phyloP scores from a whole-genome alignment of 1,140 invertebrate genomes.

The Bombus huntii region DNA sequence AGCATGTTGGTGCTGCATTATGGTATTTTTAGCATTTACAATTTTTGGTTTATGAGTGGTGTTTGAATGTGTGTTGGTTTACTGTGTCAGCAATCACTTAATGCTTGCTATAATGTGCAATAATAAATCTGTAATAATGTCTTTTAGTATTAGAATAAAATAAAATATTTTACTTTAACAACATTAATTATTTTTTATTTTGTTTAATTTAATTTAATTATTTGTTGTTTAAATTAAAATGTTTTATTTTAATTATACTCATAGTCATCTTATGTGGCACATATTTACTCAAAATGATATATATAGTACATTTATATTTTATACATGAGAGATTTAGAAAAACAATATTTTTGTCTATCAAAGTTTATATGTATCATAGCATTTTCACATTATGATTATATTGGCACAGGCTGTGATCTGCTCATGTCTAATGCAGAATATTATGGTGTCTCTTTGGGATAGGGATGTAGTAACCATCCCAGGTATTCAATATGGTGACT shows the following conservation, averaged over 20 bases:
- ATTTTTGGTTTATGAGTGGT: constrained; percentile 31
- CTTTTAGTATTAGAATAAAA: constrained; percentile 3
- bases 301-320: not conserved
- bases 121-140: not conserved
- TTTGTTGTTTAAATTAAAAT: constrained; percentile 18
- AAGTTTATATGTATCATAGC: constrained; percentile 41
- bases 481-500: constrained; percentile 89
- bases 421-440: constrained; percentile 87
- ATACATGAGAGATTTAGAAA: constrained; percentile 23
- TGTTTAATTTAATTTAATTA: not conserved
- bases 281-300: not conserved
- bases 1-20: constrained; percentile 47
- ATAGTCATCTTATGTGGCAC: constrained; percentile 8
- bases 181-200: not conserved
- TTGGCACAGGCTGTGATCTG: constrained; percentile 87
- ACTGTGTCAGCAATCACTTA: constrained; percentile 17
- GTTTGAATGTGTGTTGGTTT: constrained; percentile 33
- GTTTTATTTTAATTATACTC: not conserved
- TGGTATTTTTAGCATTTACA: not conserved
- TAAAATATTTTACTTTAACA: not conserved
- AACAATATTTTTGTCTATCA: constrained; percentile 2
- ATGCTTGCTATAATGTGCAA: constrained; percentile 15
- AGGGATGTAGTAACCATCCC: constrained; percentile 90
- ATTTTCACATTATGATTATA: constrained; percentile 28
- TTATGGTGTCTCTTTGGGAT: constrained; percentile 91